These are phyloP conservation scores for Apocheima hispidaria DNA, from an alignment of 2,888 invertebrate species.

Conservation along the genomic window DNA sequence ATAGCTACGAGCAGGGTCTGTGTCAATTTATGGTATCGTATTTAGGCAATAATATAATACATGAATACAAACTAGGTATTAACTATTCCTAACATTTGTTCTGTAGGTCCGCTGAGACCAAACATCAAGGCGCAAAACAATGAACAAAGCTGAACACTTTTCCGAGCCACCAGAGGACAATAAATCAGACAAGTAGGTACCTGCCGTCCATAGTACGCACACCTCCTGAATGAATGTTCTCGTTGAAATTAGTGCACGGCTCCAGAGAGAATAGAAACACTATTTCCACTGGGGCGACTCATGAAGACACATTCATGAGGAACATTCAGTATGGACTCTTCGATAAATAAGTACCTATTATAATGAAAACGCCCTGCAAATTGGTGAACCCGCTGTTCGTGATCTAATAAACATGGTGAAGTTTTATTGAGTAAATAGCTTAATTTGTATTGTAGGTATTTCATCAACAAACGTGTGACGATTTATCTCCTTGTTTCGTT, in stretches of 20 bases:
- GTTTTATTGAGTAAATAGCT: too few relatives aligned
- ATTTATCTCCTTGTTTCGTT: conserved; percentile 73
- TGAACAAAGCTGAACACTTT: conserved; percentile 19
- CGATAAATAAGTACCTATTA: background rate
- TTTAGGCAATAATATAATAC: too few relatives aligned
- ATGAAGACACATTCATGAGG: conserved; percentile 42
- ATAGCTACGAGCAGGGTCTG: too few relatives aligned
- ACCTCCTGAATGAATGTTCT: conserved; percentile 34
- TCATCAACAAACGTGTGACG: too few relatives aligned
- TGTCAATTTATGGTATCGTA: too few relatives aligned
- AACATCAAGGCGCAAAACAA: background rate
- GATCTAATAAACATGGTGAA: too few relatives aligned
- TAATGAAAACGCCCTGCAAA: too few relatives aligned
- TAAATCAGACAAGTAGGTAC: conserved; percentile 24
- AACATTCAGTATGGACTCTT: conserved; percentile 46
- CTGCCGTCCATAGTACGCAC: conserved; percentile 8
- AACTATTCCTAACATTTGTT: background rate
- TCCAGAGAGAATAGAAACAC: conserved; percentile 61
- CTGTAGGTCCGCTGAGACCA: background rate
- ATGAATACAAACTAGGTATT: background rate
- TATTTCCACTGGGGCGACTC: conserved; percentile 65
- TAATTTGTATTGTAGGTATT: too few relatives aligned
- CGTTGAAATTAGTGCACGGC: conserved; percentile 56
- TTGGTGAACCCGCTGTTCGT: too few relatives aligned
- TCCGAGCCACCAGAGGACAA: conserved; percentile 23